Evolutionary conservation across 2,888 invertebrate species (phyloP).

Genomic region (Elmis aenea): DNA sequence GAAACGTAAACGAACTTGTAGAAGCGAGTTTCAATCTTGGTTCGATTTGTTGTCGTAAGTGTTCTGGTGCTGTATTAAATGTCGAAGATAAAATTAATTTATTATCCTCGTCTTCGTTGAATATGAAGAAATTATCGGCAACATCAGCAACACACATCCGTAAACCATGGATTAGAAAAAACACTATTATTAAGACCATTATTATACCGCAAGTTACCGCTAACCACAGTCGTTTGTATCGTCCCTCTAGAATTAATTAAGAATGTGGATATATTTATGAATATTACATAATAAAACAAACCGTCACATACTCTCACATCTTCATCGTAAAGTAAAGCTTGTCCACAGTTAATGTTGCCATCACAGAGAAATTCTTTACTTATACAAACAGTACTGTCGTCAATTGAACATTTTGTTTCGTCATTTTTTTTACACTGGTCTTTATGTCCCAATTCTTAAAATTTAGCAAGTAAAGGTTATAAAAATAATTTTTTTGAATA

Average conservation of each 20-base stretch:
- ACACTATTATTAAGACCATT: conserved; percentile 5
- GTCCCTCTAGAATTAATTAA: conserved; percentile 2
- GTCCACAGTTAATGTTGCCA: conserved; percentile 26
- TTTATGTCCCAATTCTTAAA: conserved; percentile 14
- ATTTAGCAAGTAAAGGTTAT: neutral
- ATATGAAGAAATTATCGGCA: conserved; percentile 17
- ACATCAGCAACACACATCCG: conserved; percentile 11
- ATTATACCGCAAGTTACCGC: conserved; percentile 4
- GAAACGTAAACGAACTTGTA: conserved; percentile 4
- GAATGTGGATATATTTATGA: neutral
- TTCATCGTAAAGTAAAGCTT: conserved; percentile 20
- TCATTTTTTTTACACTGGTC: conserved; percentile 9
- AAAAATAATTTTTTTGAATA: conserved; percentile 1
- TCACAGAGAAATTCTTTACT: conserved; percentile 24
- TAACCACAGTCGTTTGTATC: conserved; percentile 9
- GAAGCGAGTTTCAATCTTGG: neutral
- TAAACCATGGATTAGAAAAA: conserved; percentile 8
- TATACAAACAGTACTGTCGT: conserved; percentile 20
- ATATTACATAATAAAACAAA: conserved; percentile 4
- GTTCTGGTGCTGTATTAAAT: conserved; percentile 2
- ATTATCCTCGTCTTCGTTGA: conserved; percentile 18
- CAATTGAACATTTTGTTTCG: conserved; percentile 19
- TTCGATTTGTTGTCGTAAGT: too few species aligned
- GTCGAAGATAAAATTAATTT: conserved; percentile 9
- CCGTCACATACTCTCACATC: conserved; percentile 18